Evolutionary conservation across 2,888 invertebrate species (phyloP), one percentile per base, ranked within the genome.

Genomic region (Ophion costatus): DNA sequence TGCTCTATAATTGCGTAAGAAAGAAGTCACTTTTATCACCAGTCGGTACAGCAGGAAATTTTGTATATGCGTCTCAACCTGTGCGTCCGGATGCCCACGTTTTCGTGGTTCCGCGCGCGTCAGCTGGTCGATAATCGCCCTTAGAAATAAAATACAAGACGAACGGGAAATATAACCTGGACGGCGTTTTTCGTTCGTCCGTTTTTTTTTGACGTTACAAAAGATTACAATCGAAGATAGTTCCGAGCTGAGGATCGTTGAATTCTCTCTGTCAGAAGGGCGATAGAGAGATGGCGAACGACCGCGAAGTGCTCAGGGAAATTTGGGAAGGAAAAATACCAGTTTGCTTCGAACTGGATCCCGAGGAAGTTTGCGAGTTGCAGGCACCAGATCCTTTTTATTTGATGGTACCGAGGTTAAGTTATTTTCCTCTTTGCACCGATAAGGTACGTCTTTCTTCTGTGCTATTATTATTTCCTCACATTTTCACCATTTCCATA

Each of bases 301-400:
- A 99, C 94, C 96, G 98, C 91, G 98, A 99, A 95, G 97, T 99
- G 82, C 94, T 99, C 80, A 95, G 99, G 82, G 98, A 98, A 94
- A 96, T 99, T 89, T 99, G 99, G 99, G 98, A 98, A 90, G 98
- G 98, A 29, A 97, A 98, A 94, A 95, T 99, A 71, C 99, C 99
- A 0, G 96, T 99, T 80, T 98, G 98, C 94, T 99, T 99, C 94
- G 96, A 96, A 90, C 94, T 99, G 73, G 96, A 98, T 90, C 95
- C 97, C 51, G 98, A 98, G 90, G 99, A 99, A 95, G 96, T 98
- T 38, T 96, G 96, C 93, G 97, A 97, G 90, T 95, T 98, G 66
- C 98, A 98, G 92, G 97, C 97, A 89, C 98, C 99, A 11, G 98
- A 99, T 93, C 97, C 98, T 20, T 98, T 97, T 94, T 98, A 98